These are phyloP conservation scores for Morpho achilles DNA, from an alignment of 2,888 invertebrate genomes.

Conservation along the genomic window DNA sequence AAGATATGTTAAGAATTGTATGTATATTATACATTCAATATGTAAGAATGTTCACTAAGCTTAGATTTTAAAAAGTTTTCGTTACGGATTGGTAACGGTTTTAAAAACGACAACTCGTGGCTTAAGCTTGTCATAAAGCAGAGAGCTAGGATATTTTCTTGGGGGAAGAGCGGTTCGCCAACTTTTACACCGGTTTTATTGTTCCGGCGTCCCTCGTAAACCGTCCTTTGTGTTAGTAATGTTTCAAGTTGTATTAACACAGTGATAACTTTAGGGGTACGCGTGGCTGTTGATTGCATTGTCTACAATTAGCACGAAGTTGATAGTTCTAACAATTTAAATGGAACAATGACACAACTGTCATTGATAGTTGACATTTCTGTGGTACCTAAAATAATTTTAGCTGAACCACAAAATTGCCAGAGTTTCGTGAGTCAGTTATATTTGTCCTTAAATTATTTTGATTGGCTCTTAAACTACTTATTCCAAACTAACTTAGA, in stretches of 20 bases:
- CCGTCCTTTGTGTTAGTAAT: conserved; percentile 65
- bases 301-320: conserved; percentile 55
- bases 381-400: conserved; percentile 36
- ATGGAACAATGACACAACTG: conserved; percentile 51
- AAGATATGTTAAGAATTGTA: too few relatives aligned
- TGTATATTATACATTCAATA: too few relatives aligned
- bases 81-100: conserved; percentile 33
- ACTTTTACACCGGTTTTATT: conserved; percentile 76
- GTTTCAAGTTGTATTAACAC: conserved; percentile 69
- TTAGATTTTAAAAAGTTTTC: background rate
- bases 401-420: too few relatives aligned
- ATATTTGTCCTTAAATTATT: too few relatives aligned
- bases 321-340: conserved; percentile 70
- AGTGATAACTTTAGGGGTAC: conserved; percentile 57
- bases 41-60: too few relatives aligned
- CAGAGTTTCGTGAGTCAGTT: too few relatives aligned
- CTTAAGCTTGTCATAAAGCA: conserved; percentile 58
- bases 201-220: conserved; percentile 62
- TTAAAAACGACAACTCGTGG: conserved; percentile 52
- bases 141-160: conserved; percentile 53
- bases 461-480: too few relatives aligned
- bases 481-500: too few relatives aligned
- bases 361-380: conserved; percentile 58
- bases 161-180: conserved; percentile 62
- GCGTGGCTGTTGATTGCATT: conserved; percentile 42